These are phyloP conservation scores for Thripadectes ignobilis DNA, from an alignment of 2,797 vertebrate genomes.

Conservation along the genomic window DNA sequence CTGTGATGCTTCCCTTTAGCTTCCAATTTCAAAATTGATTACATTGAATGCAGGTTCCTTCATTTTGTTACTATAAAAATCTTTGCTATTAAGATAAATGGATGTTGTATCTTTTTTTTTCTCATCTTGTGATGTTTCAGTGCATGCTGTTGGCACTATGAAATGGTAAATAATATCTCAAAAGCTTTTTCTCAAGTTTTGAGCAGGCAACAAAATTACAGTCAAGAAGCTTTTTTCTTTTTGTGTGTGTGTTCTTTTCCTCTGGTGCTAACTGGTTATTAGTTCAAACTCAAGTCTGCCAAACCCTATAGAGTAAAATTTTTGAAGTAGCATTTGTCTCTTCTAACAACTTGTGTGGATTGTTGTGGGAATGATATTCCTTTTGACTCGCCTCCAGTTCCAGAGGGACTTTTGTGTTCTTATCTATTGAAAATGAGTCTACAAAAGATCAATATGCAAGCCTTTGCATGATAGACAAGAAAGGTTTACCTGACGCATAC, in stretches of 20 bases:
- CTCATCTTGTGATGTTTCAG: not conserved
- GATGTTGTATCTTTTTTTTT: not conserved
- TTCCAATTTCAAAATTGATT: not conserved
- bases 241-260: not conserved
- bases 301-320: not conserved
- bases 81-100: not conserved
- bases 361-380: constrained; percentile 6
- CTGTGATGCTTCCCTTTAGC: not conserved
- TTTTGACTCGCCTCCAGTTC: not conserved
- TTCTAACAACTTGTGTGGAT: not conserved
- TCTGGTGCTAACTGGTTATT: not conserved
- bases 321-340: constrained; percentile 30
- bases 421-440: constrained; percentile 33
- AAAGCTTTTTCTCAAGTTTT: not conserved
- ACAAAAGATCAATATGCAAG: constrained; percentile 5
- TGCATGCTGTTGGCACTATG: not conserved
- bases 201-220: not conserved
- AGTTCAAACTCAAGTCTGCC: not conserved
- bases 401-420: not conserved
- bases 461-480: constrained; percentile 1
- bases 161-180: not conserved
- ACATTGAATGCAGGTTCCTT: not conserved
- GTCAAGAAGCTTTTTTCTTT: not conserved
- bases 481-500: not conserved
- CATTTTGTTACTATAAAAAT: not conserved